Base-by-base conservation (phyloP, 2,797 vertebrate genomes). In the Loriculus beryllinus region DNA sequence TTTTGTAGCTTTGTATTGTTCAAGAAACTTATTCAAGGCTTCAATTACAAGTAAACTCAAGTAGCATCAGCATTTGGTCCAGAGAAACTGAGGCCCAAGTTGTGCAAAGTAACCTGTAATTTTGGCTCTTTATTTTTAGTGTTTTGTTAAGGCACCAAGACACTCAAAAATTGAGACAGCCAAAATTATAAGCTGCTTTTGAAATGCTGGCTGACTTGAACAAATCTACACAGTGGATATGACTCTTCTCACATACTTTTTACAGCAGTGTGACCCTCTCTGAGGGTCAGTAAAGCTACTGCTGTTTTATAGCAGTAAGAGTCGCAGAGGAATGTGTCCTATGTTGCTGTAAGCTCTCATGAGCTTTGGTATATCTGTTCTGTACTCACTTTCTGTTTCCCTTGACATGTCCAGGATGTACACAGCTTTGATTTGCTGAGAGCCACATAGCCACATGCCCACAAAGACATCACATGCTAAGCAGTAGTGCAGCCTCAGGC, bases 91-190 rank as follows among this genome's bases (percentile, higher is more conserved):
- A 94, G 94, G 79, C 69, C 45, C 84, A 76, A 93, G 43, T 63
- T 80, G 28, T 68, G 43, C 56, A 85, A 87, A 96, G 70, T 59
- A 94, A 84, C 86, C 88, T 90, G 70, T 92, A 95, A 96, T 96
- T 96, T 92, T 95, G 86, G 68, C 71, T 96, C 91, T 89, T 57
- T 96, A 95, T 95, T 96, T 96, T 95, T 94, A 95, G 88, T 68
- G 57, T 37, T 65, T 35, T 54, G 23, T 91, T 82, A 81, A 78
- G 74, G 71, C 77, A 92, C 35, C 21, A 76, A 70, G 72, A 71
- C 57, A 62, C 48, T 85, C 21, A 86, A 88, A 94, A 94, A 65
- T 18, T 83, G 69, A 85, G 65, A 79, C 69, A 35, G 52, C 57
- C 82, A 92, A 95, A 96, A 96, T 96, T 95, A 94, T 43, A 95